These are phyloP conservation scores for Ibidorhyncha struthersii DNA, from an alignment of 2,113 vertebrate species.

Conservation along the genomic window DNA sequence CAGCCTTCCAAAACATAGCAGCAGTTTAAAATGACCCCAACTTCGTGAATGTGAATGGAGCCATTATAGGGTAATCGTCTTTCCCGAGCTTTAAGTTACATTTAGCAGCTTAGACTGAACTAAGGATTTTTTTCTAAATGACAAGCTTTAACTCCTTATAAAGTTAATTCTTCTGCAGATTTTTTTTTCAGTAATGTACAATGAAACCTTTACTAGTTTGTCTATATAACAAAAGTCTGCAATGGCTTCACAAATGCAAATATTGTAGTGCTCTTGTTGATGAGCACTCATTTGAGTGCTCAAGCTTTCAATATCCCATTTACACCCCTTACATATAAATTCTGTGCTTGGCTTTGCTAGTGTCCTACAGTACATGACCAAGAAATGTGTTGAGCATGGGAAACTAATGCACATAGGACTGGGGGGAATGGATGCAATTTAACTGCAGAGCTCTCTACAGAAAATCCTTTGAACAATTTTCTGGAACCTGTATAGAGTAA, in stretches of 20 bases:
- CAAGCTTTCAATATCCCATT: background rate
- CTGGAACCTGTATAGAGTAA: background rate
- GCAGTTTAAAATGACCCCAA: conserved; percentile 33
- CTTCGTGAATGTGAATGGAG: conserved; percentile 39
- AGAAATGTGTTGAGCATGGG: background rate
- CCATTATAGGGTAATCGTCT: conserved; percentile 15
- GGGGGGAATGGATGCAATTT: background rate
- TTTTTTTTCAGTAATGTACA: background rate
- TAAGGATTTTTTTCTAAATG: background rate
- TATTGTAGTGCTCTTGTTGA: background rate
- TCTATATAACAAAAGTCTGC: background rate
- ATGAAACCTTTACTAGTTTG: background rate
- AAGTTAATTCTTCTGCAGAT: conserved; percentile 24
- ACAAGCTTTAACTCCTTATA: background rate
- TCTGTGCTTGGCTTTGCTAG: background rate
- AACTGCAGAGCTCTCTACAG: background rate
- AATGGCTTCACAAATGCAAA: background rate
- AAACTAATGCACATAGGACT: background rate
- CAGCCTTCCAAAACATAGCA: conserved; percentile 48
- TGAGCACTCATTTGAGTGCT: background rate
- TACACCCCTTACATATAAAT: background rate
- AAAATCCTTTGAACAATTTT: background rate
- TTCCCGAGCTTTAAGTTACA: conserved; percentile 43
- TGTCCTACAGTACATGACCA: background rate
- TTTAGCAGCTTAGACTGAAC: background rate